Percentiles rank a stretch among this genome's conserved stretches.
These are phyloP conservation scores for Maniola hyperantus DNA, from an alignment of 2,888 invertebrate genomes.

Conservation along the genomic window DNA sequence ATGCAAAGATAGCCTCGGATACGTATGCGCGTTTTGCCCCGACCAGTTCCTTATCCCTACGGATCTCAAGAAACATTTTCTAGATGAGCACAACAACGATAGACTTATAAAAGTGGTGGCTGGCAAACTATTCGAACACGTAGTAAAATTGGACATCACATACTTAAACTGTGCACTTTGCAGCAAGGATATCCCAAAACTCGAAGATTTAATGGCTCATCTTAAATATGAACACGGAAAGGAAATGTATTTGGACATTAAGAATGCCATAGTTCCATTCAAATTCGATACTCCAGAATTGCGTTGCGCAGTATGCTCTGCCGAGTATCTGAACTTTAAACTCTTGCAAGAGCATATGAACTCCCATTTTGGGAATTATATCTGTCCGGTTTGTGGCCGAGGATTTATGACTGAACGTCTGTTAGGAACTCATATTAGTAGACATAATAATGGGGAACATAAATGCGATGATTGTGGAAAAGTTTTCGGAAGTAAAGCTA, in stretches of 20 bases:
- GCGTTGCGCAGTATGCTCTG: conserved; percentile 55
- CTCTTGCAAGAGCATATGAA: conserved; percentile 66
- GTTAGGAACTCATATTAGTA: conserved; percentile 47
- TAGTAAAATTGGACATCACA: conserved; percentile 61
- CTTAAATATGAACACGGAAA: conserved; percentile 48
- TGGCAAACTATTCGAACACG: conserved; percentile 47
- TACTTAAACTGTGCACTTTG: conserved; percentile 56
- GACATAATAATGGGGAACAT: conserved; percentile 54
- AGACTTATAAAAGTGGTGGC: conserved; percentile 49
- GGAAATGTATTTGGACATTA: conserved; percentile 50
- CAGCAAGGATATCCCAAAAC: conserved; percentile 45
- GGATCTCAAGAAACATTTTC: conserved; percentile 54
- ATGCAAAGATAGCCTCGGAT: conserved; percentile 52
- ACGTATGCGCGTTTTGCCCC: conserved; percentile 54
- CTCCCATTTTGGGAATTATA: conserved; percentile 58
- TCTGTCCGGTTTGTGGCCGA: conserved; percentile 55
- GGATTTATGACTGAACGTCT: conserved; percentile 54
- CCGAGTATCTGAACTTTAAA: conserved; percentile 56
- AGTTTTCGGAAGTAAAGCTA: conserved; percentile 47
- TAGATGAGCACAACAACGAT: conserved; percentile 54
- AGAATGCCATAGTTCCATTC: conserved; percentile 62
- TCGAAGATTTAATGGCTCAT: conserved; percentile 52
- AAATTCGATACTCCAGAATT: conserved; percentile 58
- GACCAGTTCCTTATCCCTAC: conserved; percentile 51
- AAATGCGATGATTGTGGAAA: conserved; percentile 59